These are phyloP conservation scores for Brotogeris chrysoptera DNA, from an alignment of 2,797 vertebrate genomes.

Conservation along the genomic window DNA sequence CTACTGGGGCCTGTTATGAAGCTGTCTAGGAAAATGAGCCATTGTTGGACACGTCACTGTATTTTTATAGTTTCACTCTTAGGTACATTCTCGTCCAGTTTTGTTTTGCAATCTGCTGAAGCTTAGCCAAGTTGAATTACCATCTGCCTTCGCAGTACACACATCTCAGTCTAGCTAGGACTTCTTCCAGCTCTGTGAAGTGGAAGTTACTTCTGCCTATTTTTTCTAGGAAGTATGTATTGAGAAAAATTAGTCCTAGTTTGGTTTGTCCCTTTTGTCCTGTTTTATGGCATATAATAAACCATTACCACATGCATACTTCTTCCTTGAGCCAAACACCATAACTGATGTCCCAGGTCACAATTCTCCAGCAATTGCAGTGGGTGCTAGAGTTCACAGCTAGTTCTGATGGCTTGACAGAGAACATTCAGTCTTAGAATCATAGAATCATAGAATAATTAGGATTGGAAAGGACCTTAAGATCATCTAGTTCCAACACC, in stretches of 20 bases:
- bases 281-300: background rate
- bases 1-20: background rate
- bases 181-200: background rate
- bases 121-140: background rate
- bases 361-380: background rate
- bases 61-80: slow-evolving; percentile 23
- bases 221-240: background rate
- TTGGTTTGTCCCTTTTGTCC: background rate
- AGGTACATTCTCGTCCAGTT: background rate
- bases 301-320: background rate
- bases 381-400: background rate
- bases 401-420: background rate
- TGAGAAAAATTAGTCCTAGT: background rate
- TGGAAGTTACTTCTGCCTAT: background rate
- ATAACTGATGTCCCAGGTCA: background rate
- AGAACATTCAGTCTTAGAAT: background rate
- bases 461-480: no score
- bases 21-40: slow-evolving; percentile 49
- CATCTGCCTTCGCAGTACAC: background rate
- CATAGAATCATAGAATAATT: no score
- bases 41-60: background rate
- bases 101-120: slow-evolving; percentile 31
- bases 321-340: background rate
- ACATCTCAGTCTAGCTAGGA: background rate
- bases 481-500: no score